phyloP scores from a whole-genome alignment of 2,888 invertebrate species.

The Anaspis maculata region DNA sequence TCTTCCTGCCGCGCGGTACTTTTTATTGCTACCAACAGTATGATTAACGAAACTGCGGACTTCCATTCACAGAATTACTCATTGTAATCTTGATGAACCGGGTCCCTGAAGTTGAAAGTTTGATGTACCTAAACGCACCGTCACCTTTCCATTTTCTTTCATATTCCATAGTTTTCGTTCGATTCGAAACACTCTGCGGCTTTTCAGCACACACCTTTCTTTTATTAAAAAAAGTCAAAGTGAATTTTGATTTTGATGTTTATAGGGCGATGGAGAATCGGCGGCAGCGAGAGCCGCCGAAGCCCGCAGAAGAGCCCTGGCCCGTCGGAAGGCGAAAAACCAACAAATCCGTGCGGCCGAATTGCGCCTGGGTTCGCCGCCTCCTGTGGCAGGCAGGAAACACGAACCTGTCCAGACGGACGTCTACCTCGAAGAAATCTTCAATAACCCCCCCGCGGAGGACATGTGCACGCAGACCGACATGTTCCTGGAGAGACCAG shows the following conservation, averaged over 20 bases:
- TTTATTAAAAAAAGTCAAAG: too few species aligned
- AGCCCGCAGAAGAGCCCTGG: slow-evolving; percentile 63
- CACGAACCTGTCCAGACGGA: slow-evolving; percentile 89
- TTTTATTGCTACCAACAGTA: too few species aligned
- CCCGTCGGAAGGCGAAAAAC: slow-evolving; percentile 60
- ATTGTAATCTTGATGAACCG: too few species aligned
- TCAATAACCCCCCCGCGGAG: slow-evolving; percentile 64
- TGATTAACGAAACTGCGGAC: too few species aligned
- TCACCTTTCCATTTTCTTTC: too few species aligned
- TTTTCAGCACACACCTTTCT: too few species aligned
- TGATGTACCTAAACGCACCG: too few species aligned
- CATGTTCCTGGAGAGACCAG: slow-evolving; percentile 73
- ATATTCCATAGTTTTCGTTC: too few species aligned
- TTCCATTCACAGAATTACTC: too few species aligned
- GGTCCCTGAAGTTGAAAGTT: too few species aligned
- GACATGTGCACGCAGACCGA: slow-evolving; percentile 76
- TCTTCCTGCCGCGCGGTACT: too few species aligned
- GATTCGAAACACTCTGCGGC: too few species aligned
- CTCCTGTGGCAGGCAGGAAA: slow-evolving; percentile 71
- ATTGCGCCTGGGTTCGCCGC: slow-evolving; percentile 59
- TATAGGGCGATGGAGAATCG: slow-evolving; percentile 46
- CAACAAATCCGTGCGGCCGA: slow-evolving; percentile 45
- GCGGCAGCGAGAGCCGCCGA: slow-evolving; percentile 51
- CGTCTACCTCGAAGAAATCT: slow-evolving; percentile 76
- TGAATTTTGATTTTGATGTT: slow-evolving; percentile 1